Evolutionary conservation across 64 coral and sea anemone species (phyloP).

Genomic region (Montipora foliosa): DNA sequence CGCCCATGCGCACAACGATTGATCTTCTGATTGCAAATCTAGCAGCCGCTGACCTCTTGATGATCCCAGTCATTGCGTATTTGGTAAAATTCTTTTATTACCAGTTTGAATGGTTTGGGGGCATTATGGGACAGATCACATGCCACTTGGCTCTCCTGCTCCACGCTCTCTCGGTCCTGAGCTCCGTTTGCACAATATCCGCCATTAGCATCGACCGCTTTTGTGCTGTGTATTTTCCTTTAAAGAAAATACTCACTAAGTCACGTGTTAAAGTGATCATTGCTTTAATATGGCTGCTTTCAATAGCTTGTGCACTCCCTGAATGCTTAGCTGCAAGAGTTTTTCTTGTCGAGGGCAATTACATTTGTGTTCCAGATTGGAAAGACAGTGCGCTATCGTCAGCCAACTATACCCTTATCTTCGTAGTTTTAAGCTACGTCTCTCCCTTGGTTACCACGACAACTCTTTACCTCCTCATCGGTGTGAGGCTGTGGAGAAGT

Average conservation of each 20-base stretch:
- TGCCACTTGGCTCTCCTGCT: slow-evolving; percentile 33
- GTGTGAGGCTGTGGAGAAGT: slow-evolving; percentile 54
- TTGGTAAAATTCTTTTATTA: slow-evolving; percentile 57
- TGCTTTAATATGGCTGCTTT: slow-evolving; percentile 12
- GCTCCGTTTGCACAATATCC: slow-evolving; percentile 47
- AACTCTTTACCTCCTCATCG: slow-evolving; percentile 22
- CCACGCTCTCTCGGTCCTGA: slow-evolving; percentile 56
- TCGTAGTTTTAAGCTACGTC: slow-evolving; percentile 29
- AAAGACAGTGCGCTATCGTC: slow-evolving; percentile 24
- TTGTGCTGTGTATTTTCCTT: slow-evolving; percentile 48
- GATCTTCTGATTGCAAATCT: slow-evolving; percentile 67
- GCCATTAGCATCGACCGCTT: slow-evolving; percentile 67
- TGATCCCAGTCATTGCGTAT: slow-evolving; percentile 51
- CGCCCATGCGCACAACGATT: slow-evolving; percentile 46
- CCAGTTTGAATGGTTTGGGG: slow-evolving; percentile 56
- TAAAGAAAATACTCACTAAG: slow-evolving; percentile 46
- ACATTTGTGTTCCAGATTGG: slow-evolving; percentile 47
- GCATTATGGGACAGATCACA: slow-evolving; percentile 49
- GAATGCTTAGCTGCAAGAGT: slow-evolving; percentile 30
- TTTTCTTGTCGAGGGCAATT: background rate
- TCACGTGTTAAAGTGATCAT: slow-evolving; percentile 12
- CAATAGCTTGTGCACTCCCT: slow-evolving; percentile 27
- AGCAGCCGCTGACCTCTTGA: slow-evolving; percentile 72
- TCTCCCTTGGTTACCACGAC: slow-evolving; percentile 46
- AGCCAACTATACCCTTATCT: slow-evolving; percentile 29